A percentile compares a stretch with the other conserved stretches of the same genome.
These are phyloP conservation scores for Calyptommatus sinebrachiatus DNA, from an alignment of 2,113 vertebrate genomes.

Conservation along the genomic window DNA sequence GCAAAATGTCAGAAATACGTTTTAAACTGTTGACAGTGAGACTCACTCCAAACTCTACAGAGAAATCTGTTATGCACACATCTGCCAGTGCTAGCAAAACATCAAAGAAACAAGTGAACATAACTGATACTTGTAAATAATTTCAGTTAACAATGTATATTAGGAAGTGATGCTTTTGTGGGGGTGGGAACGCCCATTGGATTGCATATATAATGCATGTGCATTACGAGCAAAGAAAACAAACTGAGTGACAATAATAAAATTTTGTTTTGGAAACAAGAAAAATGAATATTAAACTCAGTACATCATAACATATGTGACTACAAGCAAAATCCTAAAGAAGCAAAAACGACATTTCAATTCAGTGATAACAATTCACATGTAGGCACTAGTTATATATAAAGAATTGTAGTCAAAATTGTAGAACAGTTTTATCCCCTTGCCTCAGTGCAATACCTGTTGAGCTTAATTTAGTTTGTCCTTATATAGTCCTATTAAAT, in stretches of 20 bases:
- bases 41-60: constrained; percentile 57
- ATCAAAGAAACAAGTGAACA: constrained; percentile 50
- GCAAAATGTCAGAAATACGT: constrained; percentile 57
- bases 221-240: too few relatives aligned
- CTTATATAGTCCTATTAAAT: neutral
- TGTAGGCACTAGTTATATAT: neutral
- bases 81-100: constrained; percentile 46
- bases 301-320: constrained; percentile 7
- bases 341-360: neutral
- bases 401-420: neutral
- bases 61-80: constrained; percentile 59
- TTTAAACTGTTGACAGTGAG: constrained; percentile 53
- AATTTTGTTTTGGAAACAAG: too few relatives aligned
- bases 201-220: constrained; percentile 29
- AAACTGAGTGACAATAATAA: too few relatives aligned
- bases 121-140: constrained; percentile 50
- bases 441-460: neutral
- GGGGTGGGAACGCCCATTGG: constrained; percentile 42
- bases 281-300: too few relatives aligned
- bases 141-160: constrained; percentile 59
- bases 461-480: neutral
- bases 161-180: constrained; percentile 26
- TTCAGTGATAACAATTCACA: neutral
- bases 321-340: neutral
- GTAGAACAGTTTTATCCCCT: neutral